Base-by-base conservation (phyloP, 2,113 vertebrate genomes). In the Myxocyprinus asiaticus region DNA sequence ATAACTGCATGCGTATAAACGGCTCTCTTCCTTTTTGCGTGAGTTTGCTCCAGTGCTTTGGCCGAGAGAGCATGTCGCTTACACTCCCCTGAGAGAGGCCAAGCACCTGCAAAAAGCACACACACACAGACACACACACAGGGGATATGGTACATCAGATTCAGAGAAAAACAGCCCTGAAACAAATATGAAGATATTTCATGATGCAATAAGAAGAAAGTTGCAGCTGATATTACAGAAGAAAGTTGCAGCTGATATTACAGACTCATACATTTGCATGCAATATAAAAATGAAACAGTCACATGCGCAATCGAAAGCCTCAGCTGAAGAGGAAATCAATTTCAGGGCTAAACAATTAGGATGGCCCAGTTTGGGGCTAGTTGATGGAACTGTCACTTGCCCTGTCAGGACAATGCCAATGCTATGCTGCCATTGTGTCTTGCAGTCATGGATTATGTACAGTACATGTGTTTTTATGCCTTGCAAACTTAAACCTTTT, bases 1-100 rank as follows among this genome's bases (percentile, higher is more conserved):
- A 97, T 84, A 97, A 94, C 91, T 97, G 95, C 95, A 97, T 97
- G 79, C 95, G 94, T 88, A 97, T 97, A 90, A 97, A 97, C 79
- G 95, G 95, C 88, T 97, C 95, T 15, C 95, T 93, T 88, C 95
- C 95, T 91, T 97, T 97, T 91, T 97, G 95, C 67, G 95, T 97
- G 89, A 97, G 91, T 87, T 97, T 97, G 85, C 94, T 95, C 95
- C 95, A 96, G 53, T 95, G 95, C 89, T 97, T 97, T n/a, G 95
- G 95, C 88, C 95, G 91, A 73, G 95, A 97, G 73, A 97, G 92
- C 95, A 97, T 96, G 90, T 97, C 95, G 22, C 95, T 97, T 89
- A 97, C 95, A 11, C 95, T 97, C 87, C 95, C 95, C 91, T 97
- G 95, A 83, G 95, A 97, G 68, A 97, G 92, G 79, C 95, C 95